A percentile compares a stretch with the other conserved stretches of the same genome.
Conservation (phyloP, 2,113 vertebrate genomes). For the Sciurus niger region DNA sequence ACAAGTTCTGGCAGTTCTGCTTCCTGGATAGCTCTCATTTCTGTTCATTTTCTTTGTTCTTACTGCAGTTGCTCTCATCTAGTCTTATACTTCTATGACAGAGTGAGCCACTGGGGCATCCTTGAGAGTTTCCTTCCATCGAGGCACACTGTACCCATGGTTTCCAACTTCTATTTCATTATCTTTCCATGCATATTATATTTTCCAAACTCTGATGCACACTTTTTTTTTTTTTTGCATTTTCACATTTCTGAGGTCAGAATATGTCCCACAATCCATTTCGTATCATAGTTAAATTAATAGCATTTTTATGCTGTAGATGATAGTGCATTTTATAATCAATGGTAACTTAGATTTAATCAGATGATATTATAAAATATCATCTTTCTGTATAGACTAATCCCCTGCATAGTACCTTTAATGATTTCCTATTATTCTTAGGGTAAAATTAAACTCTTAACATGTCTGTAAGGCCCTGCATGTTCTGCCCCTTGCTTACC, state of each 20-base stretch:
- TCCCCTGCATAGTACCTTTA: neutral
- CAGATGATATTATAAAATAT: slow-evolving; percentile 37
- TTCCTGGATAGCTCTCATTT: neutral
- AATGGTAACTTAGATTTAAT: neutral
- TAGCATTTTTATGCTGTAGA: neutral
- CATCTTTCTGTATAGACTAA: neutral
- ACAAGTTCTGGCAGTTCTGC: neutral
- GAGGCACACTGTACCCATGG: neutral
- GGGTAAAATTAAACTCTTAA: slow-evolving; percentile 23
- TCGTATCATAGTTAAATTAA: neutral
- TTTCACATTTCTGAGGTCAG: neutral
- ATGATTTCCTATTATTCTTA: neutral
- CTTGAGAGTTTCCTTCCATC: neutral
- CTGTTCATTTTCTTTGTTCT: neutral
- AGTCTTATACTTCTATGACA: neutral
- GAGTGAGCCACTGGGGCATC: neutral
- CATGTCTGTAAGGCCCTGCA: neutral
- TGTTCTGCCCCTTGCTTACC: neutral
- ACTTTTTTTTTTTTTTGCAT: neutral
- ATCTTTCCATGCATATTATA: neutral
- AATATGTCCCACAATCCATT: neutral
- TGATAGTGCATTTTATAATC: neutral
- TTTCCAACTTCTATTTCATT: slow-evolving; percentile 9
- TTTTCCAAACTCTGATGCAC: neutral
- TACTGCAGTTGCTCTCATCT: neutral